Base-by-base conservation (phyloP, 2,113 vertebrate species). In the Chascanopsetta lugubris region DNA sequence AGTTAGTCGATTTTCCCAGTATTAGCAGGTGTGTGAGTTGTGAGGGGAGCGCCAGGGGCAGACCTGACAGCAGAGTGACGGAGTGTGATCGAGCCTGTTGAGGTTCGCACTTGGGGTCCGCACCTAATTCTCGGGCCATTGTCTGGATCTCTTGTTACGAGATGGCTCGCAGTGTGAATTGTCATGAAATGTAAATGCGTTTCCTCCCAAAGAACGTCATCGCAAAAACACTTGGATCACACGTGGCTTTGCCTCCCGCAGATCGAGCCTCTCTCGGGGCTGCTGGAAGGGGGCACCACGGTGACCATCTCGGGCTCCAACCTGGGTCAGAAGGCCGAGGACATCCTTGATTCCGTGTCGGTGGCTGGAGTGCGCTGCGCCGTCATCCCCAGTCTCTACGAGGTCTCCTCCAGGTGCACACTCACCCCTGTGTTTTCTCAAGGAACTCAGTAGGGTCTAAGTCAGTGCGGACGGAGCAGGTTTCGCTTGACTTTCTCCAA, bases 271-370 rank as follows among this genome's bases (percentile, higher is more conserved):
- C 90, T 96, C 60, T 95, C 96, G 6, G 96, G 97, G 22, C 90
- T 96, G 66, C 62, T 95, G 61, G 97, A 98, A 21, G 97, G 97
- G 45, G 95, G 95, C 25, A 98, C 96, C 46, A 79, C 86, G 58
- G 89, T 99, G 63, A 99, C 96, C 80, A 95, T 99, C 82, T 93
- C 92, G 30, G 97, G 97, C 72, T 99, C 97, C 72, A 98, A 99
- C 90, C 92, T 99, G 80, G 97, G 97, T 34, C 97, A 97, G 84
- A 96, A 95, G 57, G 92, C 95, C 11, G 91, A 94, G 70, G 96
- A 98, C 56, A 94, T 98, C 85, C 88, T 94, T 58, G 84, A 92
- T 84, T 96, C 92, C 4, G 96, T 99, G 75, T 88, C 63, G 2
- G 95, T 99, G 63, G 97, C 95, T 4, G 94, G 90, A 26, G 92